Conservation (phyloP, 2,113 vertebrate species). For the Calypte anna region DNA sequence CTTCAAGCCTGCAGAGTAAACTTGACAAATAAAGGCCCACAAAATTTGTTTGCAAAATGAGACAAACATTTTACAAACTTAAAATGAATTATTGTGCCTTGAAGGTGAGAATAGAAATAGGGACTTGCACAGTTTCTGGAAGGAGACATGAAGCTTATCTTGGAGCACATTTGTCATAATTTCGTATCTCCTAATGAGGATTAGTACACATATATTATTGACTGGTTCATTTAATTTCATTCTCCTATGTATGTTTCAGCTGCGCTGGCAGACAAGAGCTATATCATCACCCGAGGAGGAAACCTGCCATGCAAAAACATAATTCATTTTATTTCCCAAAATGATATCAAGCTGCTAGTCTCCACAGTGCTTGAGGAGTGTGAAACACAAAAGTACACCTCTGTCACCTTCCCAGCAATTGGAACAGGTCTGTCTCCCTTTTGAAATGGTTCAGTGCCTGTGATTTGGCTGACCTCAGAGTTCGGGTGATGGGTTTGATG, state of each 20-base stretch:
- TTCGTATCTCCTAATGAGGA: background rate
- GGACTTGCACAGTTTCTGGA: background rate
- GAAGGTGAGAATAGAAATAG: background rate
- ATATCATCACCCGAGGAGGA: conserved; percentile 83
- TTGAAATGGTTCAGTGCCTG: background rate
- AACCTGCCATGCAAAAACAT: conserved; percentile 85
- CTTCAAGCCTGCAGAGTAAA: background rate
- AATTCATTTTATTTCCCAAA: conserved; percentile 77
- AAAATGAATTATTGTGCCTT: background rate
- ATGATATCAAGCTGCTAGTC: conserved; percentile 59
- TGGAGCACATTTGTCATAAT: background rate
- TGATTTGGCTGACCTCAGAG: background rate
- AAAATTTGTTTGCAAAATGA: background rate
- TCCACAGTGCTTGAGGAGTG: conserved; percentile 79
- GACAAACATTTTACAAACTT: background rate
- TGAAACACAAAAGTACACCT: conserved; percentile 66
- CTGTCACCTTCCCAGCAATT: conserved; percentile 88
- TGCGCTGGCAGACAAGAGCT: conserved; percentile 19
- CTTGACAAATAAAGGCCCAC: background rate
- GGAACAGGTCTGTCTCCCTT: conserved; percentile 85
- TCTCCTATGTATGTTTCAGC: conserved; percentile 70
- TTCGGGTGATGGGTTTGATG: background rate
- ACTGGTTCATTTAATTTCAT: background rate
- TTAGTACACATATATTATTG: background rate
- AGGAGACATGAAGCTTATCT: background rate